Percentiles rank a stretch among this genome's conserved stretches.
Conservation (phyloP, 2,113 vertebrate species). For the Dicaeum eximium region DNA sequence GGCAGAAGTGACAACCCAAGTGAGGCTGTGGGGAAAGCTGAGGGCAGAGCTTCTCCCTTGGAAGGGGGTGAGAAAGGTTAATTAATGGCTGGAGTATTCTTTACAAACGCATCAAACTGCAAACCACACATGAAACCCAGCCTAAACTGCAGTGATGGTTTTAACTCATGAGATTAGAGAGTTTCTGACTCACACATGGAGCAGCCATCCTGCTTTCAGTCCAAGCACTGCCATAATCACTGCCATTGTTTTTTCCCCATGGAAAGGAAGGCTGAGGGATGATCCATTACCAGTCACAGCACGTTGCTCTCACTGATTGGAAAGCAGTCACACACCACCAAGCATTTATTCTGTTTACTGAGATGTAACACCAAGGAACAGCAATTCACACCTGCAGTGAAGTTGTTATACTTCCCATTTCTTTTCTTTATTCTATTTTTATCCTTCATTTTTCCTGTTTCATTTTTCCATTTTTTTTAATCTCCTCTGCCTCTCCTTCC, state of each 20-base stretch:
- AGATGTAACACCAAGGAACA: conserved; percentile 52
- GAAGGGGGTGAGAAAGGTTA: neutral
- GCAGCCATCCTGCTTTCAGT: neutral
- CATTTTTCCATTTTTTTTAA: neutral
- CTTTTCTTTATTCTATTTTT: conserved; percentile 65
- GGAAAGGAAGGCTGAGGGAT: conserved; percentile 46
- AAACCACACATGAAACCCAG: neutral
- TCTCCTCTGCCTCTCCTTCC: neutral
- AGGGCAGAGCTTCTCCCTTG: neutral
- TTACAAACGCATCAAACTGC: neutral
- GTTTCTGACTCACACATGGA: neutral
- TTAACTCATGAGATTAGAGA: neutral
- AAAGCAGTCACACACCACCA: conserved; percentile 67
- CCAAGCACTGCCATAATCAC: conserved; percentile 6
- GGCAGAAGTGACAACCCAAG: neutral
- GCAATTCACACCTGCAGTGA: conserved; percentile 62
- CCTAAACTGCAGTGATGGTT: neutral
- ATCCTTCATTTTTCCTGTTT: conserved; percentile 28
- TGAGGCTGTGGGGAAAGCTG: neutral
- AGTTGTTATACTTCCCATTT: conserved; percentile 46
- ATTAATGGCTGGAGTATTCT: neutral
- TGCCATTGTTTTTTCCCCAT: neutral
- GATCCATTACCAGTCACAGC: conserved; percentile 61
- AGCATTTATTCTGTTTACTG: conserved; percentile 69
- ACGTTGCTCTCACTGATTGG: conserved; percentile 68